Base-by-base conservation (phyloP, 1,140 invertebrate species). In the Pararge aegeria region DNA sequence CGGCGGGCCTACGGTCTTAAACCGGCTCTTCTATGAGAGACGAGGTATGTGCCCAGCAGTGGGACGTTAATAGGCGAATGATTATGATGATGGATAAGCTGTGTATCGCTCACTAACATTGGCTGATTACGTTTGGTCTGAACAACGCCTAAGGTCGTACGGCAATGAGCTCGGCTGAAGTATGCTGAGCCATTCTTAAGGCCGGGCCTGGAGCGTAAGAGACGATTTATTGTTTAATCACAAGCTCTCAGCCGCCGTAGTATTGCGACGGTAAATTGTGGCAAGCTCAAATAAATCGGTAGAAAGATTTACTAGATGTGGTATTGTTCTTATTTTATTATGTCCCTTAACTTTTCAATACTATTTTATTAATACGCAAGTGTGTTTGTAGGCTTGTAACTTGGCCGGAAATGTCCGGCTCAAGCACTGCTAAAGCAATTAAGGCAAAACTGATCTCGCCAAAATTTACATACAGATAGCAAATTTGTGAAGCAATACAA, bases 201-300 rank as follows among this genome's bases (percentile, higher is more conserved):
- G 64, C 64, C 15, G 55, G 54, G 30, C 50, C 52, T 55, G 66
- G 66, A 54, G 53, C 62, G 67, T 68, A 68, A 61, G 60, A 44
- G 71, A 80, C 67, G 82, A 87, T 87, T 87, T 87, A 87, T 87
- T 78, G 82, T 85, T 87, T 87, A 87, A 87, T 85, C 80, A 87
- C 80, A 78, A 80, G 76, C 79, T 79, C 74, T 82, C 78, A 82
- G 71, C 79, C 79, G 72, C 75, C 71, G 75, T 74, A 65, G 77
- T 84, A 83, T 83, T 82, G 77, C 79, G 78, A 67, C 84, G 74
- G 84, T 87, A 87, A 85, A 85, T 87, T 87, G 82, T 83, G 76
- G 73, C 68, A 69, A 68, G 68, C 64, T 55, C 64, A 68, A 77
- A 78, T 68, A 70, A 67, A 65, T 55, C 53, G 64, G 69, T 66